Conservation (phyloP, 2,888 invertebrate genomes). For the Agonopterix arenella region DNA sequence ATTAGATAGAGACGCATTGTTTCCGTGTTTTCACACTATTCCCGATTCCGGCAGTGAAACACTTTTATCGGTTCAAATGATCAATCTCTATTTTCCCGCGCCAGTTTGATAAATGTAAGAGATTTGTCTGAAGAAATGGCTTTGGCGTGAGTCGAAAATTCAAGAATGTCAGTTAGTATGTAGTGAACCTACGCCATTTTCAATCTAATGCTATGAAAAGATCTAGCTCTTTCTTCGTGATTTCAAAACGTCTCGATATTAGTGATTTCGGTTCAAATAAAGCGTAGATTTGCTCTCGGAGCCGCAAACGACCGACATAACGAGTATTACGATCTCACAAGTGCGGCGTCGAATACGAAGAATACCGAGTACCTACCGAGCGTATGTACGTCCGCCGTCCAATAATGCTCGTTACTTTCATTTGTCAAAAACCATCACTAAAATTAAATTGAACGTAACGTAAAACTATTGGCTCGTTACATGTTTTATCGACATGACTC, state of each 20-base stretch:
- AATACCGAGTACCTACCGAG: constrained; percentile 7
- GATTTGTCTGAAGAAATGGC: constrained; percentile 36
- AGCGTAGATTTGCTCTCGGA: constrained; percentile 25
- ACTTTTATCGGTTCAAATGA: constrained; percentile 37
- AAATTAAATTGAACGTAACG: constrained; percentile 21
- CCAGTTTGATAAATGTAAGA: constrained; percentile 27
- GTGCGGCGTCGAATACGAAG: constrained; percentile 17
- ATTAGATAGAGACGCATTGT: constrained; percentile 46
- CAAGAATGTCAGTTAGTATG: background rate
- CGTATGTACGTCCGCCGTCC: constrained; percentile 4
- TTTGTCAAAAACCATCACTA: constrained; percentile 16
- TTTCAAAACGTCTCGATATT: too few species aligned
- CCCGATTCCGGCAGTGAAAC: constrained; percentile 38
- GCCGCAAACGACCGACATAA: constrained; percentile 22
- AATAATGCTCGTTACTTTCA: constrained; percentile 19
- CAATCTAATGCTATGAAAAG: background rate
- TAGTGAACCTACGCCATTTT: background rate
- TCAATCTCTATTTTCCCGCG: constrained; percentile 40
- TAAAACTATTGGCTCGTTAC: constrained; percentile 18
- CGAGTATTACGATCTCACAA: constrained; percentile 23
- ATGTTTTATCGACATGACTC: constrained; percentile 24
- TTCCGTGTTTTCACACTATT: constrained; percentile 42
- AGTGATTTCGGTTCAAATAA: background rate
- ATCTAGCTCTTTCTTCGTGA: background rate
- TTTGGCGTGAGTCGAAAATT: constrained; percentile 21